phyloP scores from a whole-genome alignment of 2,888 invertebrate species.

The Drosophila vallismaia region DNA sequence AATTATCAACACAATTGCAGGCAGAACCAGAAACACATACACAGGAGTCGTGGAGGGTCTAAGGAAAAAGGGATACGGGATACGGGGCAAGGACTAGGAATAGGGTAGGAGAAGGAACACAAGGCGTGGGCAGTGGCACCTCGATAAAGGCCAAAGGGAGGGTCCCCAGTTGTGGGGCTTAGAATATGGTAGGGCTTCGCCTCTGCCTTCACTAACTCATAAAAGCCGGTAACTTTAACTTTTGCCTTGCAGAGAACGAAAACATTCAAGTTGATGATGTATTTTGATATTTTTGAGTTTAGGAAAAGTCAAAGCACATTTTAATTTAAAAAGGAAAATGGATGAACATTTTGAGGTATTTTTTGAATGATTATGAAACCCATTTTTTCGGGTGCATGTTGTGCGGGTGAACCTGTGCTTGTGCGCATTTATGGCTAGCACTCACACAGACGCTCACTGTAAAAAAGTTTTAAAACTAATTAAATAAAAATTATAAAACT shows the following conservation, averaged over 20 bases:
- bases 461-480: slow-evolving; percentile 78
- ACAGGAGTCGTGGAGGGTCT: slow-evolving; percentile 3
- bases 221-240: slow-evolving; percentile 75
- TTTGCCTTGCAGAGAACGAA: slow-evolving; percentile 24
- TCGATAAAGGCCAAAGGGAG: slow-evolving; percentile 39
- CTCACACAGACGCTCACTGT: slow-evolving; percentile 48
- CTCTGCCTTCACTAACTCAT: slow-evolving; percentile 63
- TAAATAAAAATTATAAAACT: slow-evolving; percentile 81
- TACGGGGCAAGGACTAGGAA: background rate
- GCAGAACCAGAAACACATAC: slow-evolving; percentile 60
- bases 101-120: background rate
- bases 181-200: slow-evolving; percentile 23
- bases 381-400: background rate
- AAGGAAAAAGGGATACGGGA: slow-evolving; percentile 2
- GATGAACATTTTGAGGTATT: background rate
- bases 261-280: background rate
- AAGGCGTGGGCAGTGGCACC: slow-evolving; percentile 53
- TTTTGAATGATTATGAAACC: background rate
- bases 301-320: too few species aligned
- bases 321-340: background rate
- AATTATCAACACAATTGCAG: slow-evolving; percentile 81
- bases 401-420: slow-evolving; percentile 24
- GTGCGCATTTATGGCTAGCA: slow-evolving; percentile 44
- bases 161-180: slow-evolving; percentile 14
- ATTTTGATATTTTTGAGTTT: background rate